Base-by-base conservation (phyloP, 2,888 invertebrate genomes). In the Drosophila borborema region DNA sequence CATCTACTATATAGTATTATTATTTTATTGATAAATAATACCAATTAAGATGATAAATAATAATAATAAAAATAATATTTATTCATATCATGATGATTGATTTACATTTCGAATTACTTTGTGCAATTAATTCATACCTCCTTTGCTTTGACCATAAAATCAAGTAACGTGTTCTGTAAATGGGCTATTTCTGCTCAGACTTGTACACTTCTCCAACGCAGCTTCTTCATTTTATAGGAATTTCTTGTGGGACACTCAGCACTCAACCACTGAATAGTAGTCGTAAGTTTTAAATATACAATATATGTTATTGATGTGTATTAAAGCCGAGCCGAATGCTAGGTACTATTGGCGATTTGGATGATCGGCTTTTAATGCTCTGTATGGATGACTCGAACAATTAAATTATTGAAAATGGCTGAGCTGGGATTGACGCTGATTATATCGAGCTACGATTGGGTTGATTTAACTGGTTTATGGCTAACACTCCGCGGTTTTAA, bases 401-500 rank as follows among this genome's bases (percentile, higher is more conserved):
- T 77, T 67, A 72, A 76, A 60, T 68, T 62, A 72, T 77, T 67
- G 64, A 62, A 76, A 76, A 66, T 69, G 71, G 64, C 41, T 48
- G 51, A 67, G 20, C 54, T 58, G 68, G 45, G 76, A 74, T 82
- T 74, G 74, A 41, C 48, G 59, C 63, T 64, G 84, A 77, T 80
- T 68, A 77, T 71, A 66, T 68, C 68, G 64, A 64, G 58, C 63
- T 58, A 58, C 70, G 76, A 75, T 76, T 80, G 64, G 87, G 81
- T 83, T 74, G 73, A 82, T 74, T 77, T 74, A 73, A 80, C 72
- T 72, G 75, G 75, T 90, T 90, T 86, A 91, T 89, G 77, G 83
- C 82, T 82, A 85, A 86, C 86, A 84, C 88, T 91, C 89, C 91
- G 91, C 82, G 86, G 80, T 84, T 91, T 90, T 88, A 88, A 87